A percentile compares a stretch with the other conserved stretches of the same genome.
Conservation (phyloP, 2,113 vertebrate genomes). For the Fulmarus glacialis region DNA sequence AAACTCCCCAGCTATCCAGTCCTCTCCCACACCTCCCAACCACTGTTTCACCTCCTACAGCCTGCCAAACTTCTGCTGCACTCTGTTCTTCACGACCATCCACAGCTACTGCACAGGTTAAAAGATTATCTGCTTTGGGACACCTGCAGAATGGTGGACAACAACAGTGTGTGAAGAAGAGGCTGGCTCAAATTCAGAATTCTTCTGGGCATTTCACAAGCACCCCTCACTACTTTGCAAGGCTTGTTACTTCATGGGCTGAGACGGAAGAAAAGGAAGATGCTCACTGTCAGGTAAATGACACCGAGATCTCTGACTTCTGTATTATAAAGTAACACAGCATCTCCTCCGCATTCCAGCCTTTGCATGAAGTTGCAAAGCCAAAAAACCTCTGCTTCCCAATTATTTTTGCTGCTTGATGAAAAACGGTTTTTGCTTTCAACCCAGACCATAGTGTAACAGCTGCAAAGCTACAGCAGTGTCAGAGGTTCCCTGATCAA, state of each 20-base stretch:
- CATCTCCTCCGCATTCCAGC: not conserved
- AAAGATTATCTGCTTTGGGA: not conserved
- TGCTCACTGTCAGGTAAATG: not conserved
- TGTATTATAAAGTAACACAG: not conserved
- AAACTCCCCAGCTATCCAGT: slow-evolving; percentile 36
- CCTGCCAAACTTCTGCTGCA: not conserved
- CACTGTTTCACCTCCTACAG: not conserved
- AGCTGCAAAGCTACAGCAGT: not conserved
- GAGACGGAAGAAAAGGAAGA: not conserved
- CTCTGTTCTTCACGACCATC: not conserved
- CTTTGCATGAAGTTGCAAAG: not conserved
- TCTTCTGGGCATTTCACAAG: not conserved
- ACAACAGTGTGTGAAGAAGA: not conserved
- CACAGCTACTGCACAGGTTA: slow-evolving; percentile 16
- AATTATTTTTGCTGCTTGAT: not conserved
- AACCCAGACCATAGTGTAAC: not conserved
- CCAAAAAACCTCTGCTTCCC: not conserved
- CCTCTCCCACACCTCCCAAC: slow-evolving; percentile 34
- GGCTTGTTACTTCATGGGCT: not conserved
- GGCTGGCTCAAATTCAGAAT: not conserved
- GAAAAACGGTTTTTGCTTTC: not conserved
- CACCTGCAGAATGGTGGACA: not conserved
- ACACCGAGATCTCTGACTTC: not conserved
- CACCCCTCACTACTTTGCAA: not conserved
- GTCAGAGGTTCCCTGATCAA: not conserved